Conservation (phyloP, 2,888 invertebrate species). For the Nomada fucata region DNA sequence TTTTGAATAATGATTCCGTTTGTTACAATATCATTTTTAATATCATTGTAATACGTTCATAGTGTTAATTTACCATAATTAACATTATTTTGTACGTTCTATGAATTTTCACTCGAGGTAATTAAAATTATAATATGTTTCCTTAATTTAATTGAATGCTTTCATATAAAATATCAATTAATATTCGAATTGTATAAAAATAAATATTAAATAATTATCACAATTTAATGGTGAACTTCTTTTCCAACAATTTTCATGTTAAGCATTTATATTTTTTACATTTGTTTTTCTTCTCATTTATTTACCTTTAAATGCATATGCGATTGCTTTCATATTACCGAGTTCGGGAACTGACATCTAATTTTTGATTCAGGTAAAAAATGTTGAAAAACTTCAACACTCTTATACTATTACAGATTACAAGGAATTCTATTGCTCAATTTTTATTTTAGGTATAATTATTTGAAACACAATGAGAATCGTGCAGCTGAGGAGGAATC, state of each 20-base stretch:
- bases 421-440: neutral
- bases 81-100: conserved; percentile 14
- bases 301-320: neutral
- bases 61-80: conserved; percentile 24
- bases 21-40: conserved; percentile 42
- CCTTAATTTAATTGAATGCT: neutral
- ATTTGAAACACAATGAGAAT: conserved; percentile 80
- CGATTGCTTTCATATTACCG: neutral
- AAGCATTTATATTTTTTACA: neutral
- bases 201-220: neutral
- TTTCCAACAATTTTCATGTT: neutral
- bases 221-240: neutral
- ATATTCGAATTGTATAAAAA: neutral
- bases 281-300: neutral
- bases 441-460: conserved; percentile 53
- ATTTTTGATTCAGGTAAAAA: neutral
- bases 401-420: neutral
- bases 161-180: neutral
- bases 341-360: neutral
- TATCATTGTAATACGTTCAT: conserved; percentile 5
- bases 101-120: conserved; percentile 37
- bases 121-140: conserved; percentile 29
- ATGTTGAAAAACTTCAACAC: no score
- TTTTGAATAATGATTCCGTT: conserved; percentile 60
- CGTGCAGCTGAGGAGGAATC: conserved; percentile 78